Evolutionary conservation across 2,888 invertebrate species (phyloP).

Genomic region (Resseliella maxima): DNA sequence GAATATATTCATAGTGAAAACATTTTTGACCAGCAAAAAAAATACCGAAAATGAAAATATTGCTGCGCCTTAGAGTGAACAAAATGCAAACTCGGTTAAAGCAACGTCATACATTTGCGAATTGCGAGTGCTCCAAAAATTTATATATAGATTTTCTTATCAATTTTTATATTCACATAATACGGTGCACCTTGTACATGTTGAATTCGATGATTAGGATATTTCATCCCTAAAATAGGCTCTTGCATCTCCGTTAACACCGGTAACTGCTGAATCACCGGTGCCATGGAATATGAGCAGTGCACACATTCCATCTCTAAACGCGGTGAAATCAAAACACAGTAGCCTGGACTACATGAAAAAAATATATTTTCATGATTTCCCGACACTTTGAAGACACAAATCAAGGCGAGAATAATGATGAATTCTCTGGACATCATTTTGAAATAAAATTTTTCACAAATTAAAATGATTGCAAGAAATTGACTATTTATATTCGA

Average conservation of each 20-base stretch:
- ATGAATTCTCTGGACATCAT: slow-evolving; percentile 29
- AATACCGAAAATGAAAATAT: slow-evolving; percentile 10
- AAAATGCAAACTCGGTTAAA: slow-evolving; percentile 9
- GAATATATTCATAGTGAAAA: neutral
- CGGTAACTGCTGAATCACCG: neutral
- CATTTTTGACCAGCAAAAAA: neutral
- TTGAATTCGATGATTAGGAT: neutral
- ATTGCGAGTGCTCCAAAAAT: neutral
- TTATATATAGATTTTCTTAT: neutral
- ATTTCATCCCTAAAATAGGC: neutral
- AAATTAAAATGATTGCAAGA: slow-evolving; percentile 34
- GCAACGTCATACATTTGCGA: neutral
- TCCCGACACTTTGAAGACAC: slow-evolving; percentile 33
- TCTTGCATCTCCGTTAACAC: neutral
- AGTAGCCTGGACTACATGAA: slow-evolving; percentile 34
- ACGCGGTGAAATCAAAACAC: neutral
- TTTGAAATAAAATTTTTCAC: slow-evolving; percentile 16
- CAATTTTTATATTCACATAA: neutral
- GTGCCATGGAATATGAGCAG: neutral
- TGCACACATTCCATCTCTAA: neutral
- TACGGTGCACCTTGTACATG: neutral
- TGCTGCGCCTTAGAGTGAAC: neutral
- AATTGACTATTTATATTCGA: slow-evolving; percentile 23
- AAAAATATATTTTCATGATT: slow-evolving; percentile 23
- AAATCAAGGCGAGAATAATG: slow-evolving; percentile 23